Evolutionary conservation across 2,113 vertebrate species (phyloP).

Genomic region (Microcebus lehilahytsara): DNA sequence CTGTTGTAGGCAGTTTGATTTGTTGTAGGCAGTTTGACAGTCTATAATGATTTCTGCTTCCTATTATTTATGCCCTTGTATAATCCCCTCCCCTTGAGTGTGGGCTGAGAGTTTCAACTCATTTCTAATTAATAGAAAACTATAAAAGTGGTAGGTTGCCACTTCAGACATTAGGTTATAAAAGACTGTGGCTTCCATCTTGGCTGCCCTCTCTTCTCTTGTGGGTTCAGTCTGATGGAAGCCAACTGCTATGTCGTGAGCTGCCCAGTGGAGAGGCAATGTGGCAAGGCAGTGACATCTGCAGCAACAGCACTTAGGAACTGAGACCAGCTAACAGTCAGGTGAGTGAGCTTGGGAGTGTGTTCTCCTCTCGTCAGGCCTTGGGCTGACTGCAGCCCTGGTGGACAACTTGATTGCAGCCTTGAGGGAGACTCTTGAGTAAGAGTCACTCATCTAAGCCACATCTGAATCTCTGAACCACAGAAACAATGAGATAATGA

Average conservation of each 20-base stretch:
- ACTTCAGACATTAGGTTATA: background rate
- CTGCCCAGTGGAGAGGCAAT: background rate
- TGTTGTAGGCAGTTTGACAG: background rate
- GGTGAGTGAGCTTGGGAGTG: background rate
- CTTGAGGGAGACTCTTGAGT: background rate
- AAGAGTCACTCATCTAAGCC: background rate
- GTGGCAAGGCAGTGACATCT: background rate
- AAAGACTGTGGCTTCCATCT: background rate
- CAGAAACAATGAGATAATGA: background rate
- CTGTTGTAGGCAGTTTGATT: background rate
- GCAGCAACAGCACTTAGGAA: background rate
- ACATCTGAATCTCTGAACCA: background rate
- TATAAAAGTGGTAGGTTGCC: background rate
- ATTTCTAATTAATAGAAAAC: background rate
- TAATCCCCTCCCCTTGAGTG: background rate
- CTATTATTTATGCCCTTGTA: background rate
- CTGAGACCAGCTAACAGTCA: background rate
- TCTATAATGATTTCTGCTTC: background rate
- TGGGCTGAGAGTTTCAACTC: background rate
- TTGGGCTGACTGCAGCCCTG: background rate
- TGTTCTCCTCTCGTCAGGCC: background rate
- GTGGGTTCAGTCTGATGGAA: background rate
- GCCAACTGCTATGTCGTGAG: background rate
- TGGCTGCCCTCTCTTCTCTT: background rate
- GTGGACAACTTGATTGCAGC: background rate